Evolutionary conservation across 2,113 vertebrate species (phyloP).

Genomic region (Sylvietta virens): DNA sequence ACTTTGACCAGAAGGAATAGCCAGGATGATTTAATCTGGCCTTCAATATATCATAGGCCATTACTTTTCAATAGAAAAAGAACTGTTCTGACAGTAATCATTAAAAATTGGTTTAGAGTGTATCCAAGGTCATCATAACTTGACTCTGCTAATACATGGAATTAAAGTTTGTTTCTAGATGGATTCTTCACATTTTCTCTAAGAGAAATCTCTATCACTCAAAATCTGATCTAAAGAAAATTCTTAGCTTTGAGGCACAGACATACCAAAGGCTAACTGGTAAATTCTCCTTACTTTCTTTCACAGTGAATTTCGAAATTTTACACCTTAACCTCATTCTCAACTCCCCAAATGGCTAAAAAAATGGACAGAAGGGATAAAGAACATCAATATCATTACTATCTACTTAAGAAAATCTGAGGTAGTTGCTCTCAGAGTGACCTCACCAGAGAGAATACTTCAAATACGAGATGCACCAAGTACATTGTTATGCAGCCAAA

Average conservation of each 20-base stretch:
- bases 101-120: neutral
- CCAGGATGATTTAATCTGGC: neutral
- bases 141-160: neutral
- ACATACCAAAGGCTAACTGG: neutral
- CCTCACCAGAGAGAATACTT: neutral
- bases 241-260: neutral
- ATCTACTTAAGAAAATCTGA: neutral
- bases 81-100: neutral
- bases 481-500: neutral
- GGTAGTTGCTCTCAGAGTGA: neutral
- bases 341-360: neutral
- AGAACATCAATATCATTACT: neutral
- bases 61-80: slow-evolving; percentile 3
- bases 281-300: neutral
- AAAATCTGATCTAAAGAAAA: neutral
- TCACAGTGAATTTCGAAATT: neutral
- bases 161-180: neutral
- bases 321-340: neutral
- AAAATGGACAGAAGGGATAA: neutral
- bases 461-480: neutral
- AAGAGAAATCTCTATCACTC: neutral
- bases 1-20: neutral
- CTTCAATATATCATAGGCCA: neutral
- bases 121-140: slow-evolving; percentile 19
- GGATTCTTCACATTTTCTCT: neutral